phyloP scores from a whole-genome alignment of 2,888 invertebrate genomes.

The Drosophila macrospina region DNA sequence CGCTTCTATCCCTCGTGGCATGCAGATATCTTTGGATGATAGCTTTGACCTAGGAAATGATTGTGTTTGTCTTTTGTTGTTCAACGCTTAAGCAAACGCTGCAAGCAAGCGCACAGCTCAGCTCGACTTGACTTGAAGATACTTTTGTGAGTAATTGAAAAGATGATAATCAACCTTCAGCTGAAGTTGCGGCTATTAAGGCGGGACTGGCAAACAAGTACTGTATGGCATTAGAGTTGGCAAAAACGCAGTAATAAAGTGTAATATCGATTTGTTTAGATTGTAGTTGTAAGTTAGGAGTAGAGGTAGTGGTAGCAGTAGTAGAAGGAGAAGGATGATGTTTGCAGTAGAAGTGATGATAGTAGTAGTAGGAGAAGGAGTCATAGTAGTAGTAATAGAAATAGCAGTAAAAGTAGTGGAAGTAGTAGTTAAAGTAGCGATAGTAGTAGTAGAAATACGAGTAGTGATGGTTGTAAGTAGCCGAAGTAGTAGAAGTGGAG shows the following conservation, averaged over 20 bases:
- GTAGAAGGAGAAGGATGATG: too few species aligned
- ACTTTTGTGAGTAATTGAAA: slow-evolving; percentile 45
- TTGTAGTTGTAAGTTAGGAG: too few species aligned
- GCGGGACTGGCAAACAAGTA: slow-evolving; percentile 24
- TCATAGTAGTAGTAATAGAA: too few species aligned
- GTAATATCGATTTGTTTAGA: neutral
- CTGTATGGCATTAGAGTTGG: neutral
- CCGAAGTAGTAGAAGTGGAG: too few species aligned
- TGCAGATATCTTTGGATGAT: slow-evolving; percentile 46
- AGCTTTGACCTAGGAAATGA: slow-evolving; percentile 57
- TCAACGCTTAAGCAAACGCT: slow-evolving; percentile 18
- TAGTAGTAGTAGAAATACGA: too few species aligned
- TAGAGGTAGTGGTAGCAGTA: too few species aligned
- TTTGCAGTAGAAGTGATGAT: too few species aligned
- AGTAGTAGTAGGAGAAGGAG: too few species aligned
- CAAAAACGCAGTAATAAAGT: neutral
- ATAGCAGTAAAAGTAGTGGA: too few species aligned
- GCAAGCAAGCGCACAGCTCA: slow-evolving; percentile 5
- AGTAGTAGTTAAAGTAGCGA: too few species aligned
- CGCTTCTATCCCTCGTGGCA: slow-evolving; percentile 23
- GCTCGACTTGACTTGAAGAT: slow-evolving; percentile 19
- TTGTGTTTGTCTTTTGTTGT: slow-evolving; percentile 40
- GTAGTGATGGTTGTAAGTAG: too few species aligned
- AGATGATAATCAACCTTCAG: slow-evolving; percentile 39
- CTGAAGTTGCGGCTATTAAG: slow-evolving; percentile 6